These are phyloP conservation scores for Cnemophilus loriae DNA, from an alignment of 2,113 vertebrate genomes.

Conservation along the genomic window DNA sequence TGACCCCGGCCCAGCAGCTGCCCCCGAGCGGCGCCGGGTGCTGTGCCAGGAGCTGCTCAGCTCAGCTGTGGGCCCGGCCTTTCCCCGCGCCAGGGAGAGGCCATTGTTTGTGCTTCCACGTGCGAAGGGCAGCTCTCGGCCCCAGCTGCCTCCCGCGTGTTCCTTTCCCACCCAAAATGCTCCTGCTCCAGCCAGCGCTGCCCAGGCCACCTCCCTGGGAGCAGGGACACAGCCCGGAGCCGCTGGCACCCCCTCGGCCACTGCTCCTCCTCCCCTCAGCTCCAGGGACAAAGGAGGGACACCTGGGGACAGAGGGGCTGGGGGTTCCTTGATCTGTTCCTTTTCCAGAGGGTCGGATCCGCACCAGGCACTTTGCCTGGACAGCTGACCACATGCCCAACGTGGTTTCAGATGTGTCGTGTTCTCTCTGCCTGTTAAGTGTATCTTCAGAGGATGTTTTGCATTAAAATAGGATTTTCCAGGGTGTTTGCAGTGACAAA, in stretches of 20 bases:
- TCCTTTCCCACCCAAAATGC: not conserved
- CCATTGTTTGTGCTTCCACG: accelerated
- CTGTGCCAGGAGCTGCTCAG: not conserved
- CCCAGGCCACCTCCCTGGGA: accelerated
- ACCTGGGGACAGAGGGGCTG: accelerated
- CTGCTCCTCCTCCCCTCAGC: not conserved
- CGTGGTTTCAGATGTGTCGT: accelerated
- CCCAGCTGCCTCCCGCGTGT: not conserved
- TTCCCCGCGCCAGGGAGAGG: not conserved
- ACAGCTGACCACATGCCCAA: not conserved
- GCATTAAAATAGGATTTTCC: not conserved
- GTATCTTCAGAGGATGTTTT: not conserved
- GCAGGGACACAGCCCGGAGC: not conserved
- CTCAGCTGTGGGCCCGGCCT: not conserved
- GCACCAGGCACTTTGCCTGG: accelerated
- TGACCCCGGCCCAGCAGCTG: not conserved
- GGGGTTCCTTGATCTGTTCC: not conserved
- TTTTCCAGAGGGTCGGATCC: not conserved
- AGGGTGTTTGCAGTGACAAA: not conserved
- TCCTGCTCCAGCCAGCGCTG: not conserved
- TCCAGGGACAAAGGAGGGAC: not conserved
- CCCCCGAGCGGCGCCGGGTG: not conserved
- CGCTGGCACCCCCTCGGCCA: not conserved
- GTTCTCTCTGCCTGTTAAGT: not conserved
- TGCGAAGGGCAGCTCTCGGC: not conserved